Conservation (phyloP, 2,113 vertebrate genomes). For the Centropus bengalensis region DNA sequence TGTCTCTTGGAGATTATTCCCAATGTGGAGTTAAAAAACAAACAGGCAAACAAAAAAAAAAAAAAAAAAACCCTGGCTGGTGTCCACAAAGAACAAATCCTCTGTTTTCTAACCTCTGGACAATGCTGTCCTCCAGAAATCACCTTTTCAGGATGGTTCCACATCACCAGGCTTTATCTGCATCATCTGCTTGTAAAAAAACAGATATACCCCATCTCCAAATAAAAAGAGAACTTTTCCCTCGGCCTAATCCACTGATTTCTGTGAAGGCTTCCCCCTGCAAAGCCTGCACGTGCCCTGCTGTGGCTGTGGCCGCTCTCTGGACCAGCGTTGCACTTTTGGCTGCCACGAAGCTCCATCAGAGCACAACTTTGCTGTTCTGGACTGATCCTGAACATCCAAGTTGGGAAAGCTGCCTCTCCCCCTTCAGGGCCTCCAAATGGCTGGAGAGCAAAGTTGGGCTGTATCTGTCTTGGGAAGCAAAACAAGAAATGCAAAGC, state of each 20-base stretch:
- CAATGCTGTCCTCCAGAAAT: neutral
- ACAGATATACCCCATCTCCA: neutral
- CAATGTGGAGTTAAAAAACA: constrained; percentile 42
- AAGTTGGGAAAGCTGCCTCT: neutral
- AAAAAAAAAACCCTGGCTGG: neutral
- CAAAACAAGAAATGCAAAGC: neutral
- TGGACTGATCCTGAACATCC: neutral
- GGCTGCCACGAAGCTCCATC: accelerated
- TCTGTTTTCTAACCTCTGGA: neutral
- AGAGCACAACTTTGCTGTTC: neutral
- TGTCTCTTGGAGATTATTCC: constrained; percentile 59
- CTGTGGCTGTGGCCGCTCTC: neutral
- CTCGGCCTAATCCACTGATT: neutral
- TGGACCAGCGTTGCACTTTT: neutral
- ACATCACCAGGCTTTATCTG: neutral
- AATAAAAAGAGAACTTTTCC: neutral
- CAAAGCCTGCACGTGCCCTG: accelerated
- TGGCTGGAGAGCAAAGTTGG: neutral
- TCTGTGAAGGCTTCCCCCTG: neutral
- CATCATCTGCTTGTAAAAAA: neutral
- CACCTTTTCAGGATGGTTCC: constrained; percentile 5
- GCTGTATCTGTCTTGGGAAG: neutral
- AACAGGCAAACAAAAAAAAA: constrained; percentile 1
- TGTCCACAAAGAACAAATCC: constrained; percentile 42
- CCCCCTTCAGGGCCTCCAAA: neutral